Conservation (phyloP, 2,888 invertebrate species). For the Autographa pulchrina region DNA sequence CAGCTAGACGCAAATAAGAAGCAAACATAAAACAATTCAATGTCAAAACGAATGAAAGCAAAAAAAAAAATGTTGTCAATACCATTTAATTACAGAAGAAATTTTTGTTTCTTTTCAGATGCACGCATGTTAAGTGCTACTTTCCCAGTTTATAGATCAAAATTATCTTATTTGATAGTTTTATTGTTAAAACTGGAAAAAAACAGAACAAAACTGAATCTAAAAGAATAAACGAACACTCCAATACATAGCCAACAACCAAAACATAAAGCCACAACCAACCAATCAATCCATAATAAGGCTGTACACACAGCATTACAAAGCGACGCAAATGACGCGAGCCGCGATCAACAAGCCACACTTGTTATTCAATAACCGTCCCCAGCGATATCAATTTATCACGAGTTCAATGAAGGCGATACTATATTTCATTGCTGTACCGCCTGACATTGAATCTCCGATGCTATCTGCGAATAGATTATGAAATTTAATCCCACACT, state of each 20-base stretch:
- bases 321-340: constrained; percentile 63
- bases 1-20: too few species aligned
- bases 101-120: too few species aligned
- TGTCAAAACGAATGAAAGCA: too few species aligned
- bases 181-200: too few species aligned
- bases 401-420: constrained; percentile 88
- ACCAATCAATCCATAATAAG: constrained; percentile 47
- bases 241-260: neutral
- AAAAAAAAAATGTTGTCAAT: too few species aligned
- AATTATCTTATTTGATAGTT: too few species aligned
- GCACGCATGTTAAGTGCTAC: too few species aligned
- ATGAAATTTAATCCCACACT: constrained; percentile 45
- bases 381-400: constrained; percentile 86
- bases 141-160: too few species aligned
- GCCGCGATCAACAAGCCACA: constrained; percentile 75
- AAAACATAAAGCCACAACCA: constrained; percentile 4
- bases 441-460: constrained; percentile 80
- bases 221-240: neutral
- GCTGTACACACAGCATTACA: constrained; percentile 50
- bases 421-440: constrained; percentile 86
- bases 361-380: constrained; percentile 88
- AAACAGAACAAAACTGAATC: neutral
- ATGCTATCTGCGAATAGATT: constrained; percentile 68
- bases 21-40: too few species aligned
- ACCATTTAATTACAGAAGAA: too few species aligned